phyloP scores from a whole-genome alignment of 2,888 invertebrate species.

The Agriopis aurantiaria region DNA sequence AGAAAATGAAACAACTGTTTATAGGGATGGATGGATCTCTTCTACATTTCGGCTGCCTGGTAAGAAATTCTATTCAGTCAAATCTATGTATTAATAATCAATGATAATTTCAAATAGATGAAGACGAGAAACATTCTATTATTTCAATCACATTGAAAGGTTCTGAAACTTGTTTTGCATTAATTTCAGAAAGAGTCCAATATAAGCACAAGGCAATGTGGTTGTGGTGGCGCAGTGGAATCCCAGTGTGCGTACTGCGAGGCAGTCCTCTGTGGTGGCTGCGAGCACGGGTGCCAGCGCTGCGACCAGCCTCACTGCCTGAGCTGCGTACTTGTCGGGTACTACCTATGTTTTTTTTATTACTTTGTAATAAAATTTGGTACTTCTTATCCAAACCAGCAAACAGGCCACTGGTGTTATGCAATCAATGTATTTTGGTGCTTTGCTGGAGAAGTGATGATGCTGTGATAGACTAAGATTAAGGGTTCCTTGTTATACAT shows the following conservation, averaged over 20 bases:
- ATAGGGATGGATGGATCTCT: constrained; percentile 73
- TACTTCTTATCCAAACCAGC: no score
- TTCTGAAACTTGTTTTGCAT: constrained; percentile 1
- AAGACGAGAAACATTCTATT: no score
- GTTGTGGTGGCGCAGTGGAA: constrained; percentile 55
- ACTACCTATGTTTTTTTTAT: constrained; percentile 1
- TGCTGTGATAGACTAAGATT: no score
- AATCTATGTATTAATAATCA: no score
- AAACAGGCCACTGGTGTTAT: no score
- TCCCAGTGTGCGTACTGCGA: constrained; percentile 72
- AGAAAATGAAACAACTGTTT: constrained; percentile 74
- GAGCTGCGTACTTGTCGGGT: constrained; percentile 69
- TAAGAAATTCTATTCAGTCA: constrained; percentile 44
- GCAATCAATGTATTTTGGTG: no score
- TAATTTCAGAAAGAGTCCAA: constrained; percentile 48
- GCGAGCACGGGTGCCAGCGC: constrained; percentile 59
- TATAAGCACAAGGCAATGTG: constrained; percentile 48
- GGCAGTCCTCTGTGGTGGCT: constrained; percentile 58
- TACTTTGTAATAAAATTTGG: no score
- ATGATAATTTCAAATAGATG: no score
- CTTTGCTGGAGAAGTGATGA: no score
- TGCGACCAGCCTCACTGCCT: constrained; percentile 64
- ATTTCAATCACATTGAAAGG: no score
- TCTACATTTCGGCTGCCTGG: constrained; percentile 64
- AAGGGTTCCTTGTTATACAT: no score